Percentiles rank a stretch among this genome's conserved stretches.
Conservation (phyloP, 2,797 vertebrate species). For the Sebastes oblongus region DNA sequence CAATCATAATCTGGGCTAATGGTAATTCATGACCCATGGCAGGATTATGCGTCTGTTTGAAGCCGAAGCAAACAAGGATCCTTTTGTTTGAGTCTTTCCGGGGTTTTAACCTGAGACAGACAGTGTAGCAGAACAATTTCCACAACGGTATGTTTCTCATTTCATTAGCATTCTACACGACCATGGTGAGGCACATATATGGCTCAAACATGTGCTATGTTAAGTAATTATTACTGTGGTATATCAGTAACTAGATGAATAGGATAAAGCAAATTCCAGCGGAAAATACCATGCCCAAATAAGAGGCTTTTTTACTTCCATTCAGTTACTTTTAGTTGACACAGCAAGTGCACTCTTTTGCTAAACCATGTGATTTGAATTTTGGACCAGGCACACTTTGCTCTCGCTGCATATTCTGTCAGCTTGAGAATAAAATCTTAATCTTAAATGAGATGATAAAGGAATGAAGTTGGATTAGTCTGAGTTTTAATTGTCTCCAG, state of each 20-base stretch:
- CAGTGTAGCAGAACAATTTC: constrained; percentile 3
- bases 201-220: not conserved
- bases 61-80: constrained; percentile 62
- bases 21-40: constrained; percentile 61
- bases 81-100: constrained; percentile 57
- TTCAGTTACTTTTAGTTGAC: constrained; percentile 18
- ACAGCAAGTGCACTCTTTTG: constrained; percentile 8
- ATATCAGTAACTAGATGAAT: constrained; percentile 36
- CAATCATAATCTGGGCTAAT: constrained; percentile 59
- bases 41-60: constrained; percentile 66
- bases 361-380: constrained; percentile 16
- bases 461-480: constrained; percentile 36
- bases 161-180: constrained; percentile 31
- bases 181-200: not conserved
- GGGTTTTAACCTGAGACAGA: constrained; percentile 30
- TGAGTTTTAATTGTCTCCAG: constrained; percentile 42
- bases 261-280: constrained; percentile 37
- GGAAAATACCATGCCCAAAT: not conserved
- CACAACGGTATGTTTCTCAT: constrained; percentile 49
- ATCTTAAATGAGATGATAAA: not conserved
- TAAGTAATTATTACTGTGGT: constrained; percentile 26
- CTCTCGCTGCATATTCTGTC: not conserved
- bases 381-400: constrained; percentile 2
- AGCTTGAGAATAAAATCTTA: not conserved
- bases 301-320: constrained; percentile 27